These are phyloP conservation scores for Latheticus oryzae DNA, from an alignment of 2,888 invertebrate genomes.

Conservation along the genomic window DNA sequence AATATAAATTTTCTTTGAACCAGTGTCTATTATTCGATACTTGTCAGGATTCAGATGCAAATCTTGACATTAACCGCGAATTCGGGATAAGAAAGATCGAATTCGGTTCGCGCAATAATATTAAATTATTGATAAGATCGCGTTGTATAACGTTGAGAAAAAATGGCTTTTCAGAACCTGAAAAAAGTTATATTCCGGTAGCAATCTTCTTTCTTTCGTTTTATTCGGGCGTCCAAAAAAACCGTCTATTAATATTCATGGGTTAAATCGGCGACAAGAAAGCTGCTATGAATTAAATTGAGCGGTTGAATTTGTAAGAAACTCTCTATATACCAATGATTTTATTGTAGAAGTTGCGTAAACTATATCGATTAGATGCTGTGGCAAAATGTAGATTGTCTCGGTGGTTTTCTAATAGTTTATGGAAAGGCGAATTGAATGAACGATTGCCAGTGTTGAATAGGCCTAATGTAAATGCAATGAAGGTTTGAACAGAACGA, in stretches of 20 bases:
- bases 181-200: constrained; percentile 11
- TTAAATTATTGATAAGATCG: constrained; percentile 23
- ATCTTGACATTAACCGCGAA: constrained; percentile 5
- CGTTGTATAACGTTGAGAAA: constrained; percentile 17
- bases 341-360: constrained; percentile 13
- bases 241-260: constrained; percentile 38
- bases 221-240: constrained; percentile 23
- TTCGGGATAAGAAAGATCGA: constrained; percentile 2
- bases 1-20: constrained; percentile 1
- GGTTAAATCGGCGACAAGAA: constrained; percentile 33
- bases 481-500: too few species aligned
- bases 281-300: constrained; percentile 36
- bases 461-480: constrained; percentile 34
- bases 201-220: constrained; percentile 25
- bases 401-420: constrained; percentile 24
- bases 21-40: constrained; percentile 3
- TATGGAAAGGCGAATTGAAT: constrained; percentile 8
- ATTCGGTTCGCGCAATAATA: constrained; percentile 10
- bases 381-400: constrained; percentile 6
- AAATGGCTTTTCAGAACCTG: constrained; percentile 20
- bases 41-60: constrained; percentile 10
- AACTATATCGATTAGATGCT: not conserved
- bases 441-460: constrained; percentile 20
- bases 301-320: constrained; percentile 14
- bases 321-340: constrained; percentile 10